Evolutionary conservation across 1,140 invertebrate species (phyloP), one percentile per base, ranked within the genome.

Genomic region (Drosophila repletoides): DNA sequence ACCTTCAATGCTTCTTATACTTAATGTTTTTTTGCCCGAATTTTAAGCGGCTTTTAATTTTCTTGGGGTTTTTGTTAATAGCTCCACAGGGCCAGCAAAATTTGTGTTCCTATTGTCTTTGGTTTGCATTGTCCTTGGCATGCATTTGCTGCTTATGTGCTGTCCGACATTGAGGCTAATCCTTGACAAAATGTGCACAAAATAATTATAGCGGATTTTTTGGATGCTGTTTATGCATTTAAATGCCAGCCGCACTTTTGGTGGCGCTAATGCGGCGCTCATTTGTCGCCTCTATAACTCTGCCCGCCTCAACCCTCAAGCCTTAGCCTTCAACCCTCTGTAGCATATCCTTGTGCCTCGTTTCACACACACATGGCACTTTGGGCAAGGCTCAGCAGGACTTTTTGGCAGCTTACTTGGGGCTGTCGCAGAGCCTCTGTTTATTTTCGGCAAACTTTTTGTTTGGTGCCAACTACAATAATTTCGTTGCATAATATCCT

Each of bases 401-500:
- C 52, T 73, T 59, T 72, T 73, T 65, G 67, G 59, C 67, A 70
- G 46, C 41, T 68, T 45, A 53, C 49, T 68, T 26, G 59, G 33
- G 31, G 24, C 65, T 52, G 22, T 43, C 6, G 26, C 9, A 33
- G 26, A 58, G 46, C 6, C 40, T 60, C 26, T 61, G 38, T 63
- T 61, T 69, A 52, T 73, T 48, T 70, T 28, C n/a, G 53, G 55
- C 61, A 59, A 70, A 53, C 29, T 66, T 74, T 56, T 74, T 72
- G 53, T 72, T 71, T 67, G 67, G 61, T 71, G 68, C 51, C 69
- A 72, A 74, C 48, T 67, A 72, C 68, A 74, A 74, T 72, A 74
- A 72, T 68, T 74, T 72, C 51, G 63, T 58, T 68, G 68, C 72
- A 72, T 72, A 74, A 74, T 72, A 72, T 63, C 63, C 68, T 74